Evolutionary conservation across 2,113 vertebrate genomes (phyloP).

Genomic region (Hypomesus transpacificus): DNA sequence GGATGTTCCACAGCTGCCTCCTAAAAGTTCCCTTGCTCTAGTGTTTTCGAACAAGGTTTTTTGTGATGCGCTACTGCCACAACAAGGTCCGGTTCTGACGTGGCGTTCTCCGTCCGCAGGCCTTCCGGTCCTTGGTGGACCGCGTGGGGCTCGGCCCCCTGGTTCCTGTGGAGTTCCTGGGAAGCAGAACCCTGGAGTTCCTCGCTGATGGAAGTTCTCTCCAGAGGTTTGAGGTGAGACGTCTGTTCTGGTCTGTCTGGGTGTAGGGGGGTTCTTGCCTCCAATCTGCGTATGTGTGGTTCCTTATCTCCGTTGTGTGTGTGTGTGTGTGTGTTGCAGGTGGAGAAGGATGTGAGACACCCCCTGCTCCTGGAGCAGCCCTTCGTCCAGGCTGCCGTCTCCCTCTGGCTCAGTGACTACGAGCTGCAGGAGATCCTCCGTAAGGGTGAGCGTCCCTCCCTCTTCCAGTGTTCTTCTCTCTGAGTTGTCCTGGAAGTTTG

Average conservation of each 20-base stretch:
- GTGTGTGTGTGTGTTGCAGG: constrained; percentile 60
- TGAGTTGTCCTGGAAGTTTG: not conserved
- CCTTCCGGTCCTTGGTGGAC: constrained; percentile 82
- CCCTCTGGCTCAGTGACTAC: constrained; percentile 85
- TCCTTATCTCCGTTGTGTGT: constrained; percentile 51
- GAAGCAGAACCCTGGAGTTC: constrained; percentile 84
- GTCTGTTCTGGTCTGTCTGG: too few relatives aligned
- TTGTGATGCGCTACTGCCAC: not conserved
- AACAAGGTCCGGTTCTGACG: not conserved
- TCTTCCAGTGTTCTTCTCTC: too few relatives aligned
- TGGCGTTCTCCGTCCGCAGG: constrained; percentile 44
- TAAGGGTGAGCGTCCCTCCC: constrained; percentile 76
- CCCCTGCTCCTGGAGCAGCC: constrained; percentile 84
- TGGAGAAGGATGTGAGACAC: constrained; percentile 84
- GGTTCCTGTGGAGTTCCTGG: constrained; percentile 92
- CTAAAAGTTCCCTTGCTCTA: not conserved
- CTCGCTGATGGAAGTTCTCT: constrained; percentile 83
- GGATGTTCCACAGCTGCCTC: not conserved
- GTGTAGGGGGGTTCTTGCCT: not conserved
- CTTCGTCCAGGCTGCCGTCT: constrained; percentile 82
- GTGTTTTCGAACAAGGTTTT: not conserved
- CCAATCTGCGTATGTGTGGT: not conserved
- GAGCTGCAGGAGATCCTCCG: constrained; percentile 96
- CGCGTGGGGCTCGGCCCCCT: constrained; percentile 87
- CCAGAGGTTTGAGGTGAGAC: constrained; percentile 87